Base-by-base conservation (phyloP, 2,888 invertebrate genomes). In the Apodemia hepburni region DNA sequence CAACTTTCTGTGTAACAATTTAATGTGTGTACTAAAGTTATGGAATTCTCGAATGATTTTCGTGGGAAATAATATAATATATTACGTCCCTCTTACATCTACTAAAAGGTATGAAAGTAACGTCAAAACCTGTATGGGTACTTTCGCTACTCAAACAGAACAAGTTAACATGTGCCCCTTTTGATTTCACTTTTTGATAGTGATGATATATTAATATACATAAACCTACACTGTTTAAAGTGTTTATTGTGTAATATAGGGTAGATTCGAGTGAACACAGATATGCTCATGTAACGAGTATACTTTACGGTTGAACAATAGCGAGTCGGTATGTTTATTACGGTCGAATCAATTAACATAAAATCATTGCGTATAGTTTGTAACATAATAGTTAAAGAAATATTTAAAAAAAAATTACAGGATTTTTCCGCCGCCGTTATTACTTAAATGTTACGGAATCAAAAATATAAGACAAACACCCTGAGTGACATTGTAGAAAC, bases 121-220 rank as follows among this genome's bases (percentile, higher is more conserved):
- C 54, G 49, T 63, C 33, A 58, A 58, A 87, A 90, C 88, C 81
- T 76, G 87, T 84, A 80, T 82, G 87, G 84, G 83, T 84, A 89
- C 89, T 89, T 89, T 90, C 88, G 85, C 89, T 84, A 72, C 70
- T 82, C 80, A 80, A 81, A 83, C 83, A 80, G 74, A 74, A 81
- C 74, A 75, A 72, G 75, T 74, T 77, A 79, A 72, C 76, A 77
- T 80, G 79, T 78, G 80, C 78, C 73, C 73, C 79, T 69, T 73
- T 76, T 79, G 84, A 82, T 90, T 90, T 89, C 90, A 88, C 89
- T 88, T 88, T 76, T 85, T 78, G 76, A 81, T 77, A 54, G 51
- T 63, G 58, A 61, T 62, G 65, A 64, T 65, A 63, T 65, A 67
- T 65, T 65, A 61, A 64, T 63, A 66, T 58, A 67, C 62, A 60